phyloP scores from a whole-genome alignment of 2,113 vertebrate genomes.

The Indicator maculatus region DNA sequence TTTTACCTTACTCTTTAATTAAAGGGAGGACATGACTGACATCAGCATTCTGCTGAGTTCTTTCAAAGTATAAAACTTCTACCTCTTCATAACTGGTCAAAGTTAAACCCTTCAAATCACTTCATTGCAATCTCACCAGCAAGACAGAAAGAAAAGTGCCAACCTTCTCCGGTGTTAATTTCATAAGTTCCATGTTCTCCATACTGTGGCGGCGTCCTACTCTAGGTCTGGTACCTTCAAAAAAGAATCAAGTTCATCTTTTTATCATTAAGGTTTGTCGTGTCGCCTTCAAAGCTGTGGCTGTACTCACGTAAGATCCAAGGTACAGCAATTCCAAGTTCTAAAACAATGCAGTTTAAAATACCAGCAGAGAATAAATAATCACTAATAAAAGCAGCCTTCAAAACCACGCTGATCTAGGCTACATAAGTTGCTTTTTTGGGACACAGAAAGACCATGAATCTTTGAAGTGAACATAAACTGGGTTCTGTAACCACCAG shows the following conservation, averaged over 20 bases:
- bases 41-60: not conserved
- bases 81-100: not conserved
- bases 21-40: not conserved
- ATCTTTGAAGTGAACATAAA: not conserved
- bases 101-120: not conserved
- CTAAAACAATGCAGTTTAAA: not conserved
- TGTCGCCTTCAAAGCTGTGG: not conserved
- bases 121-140: not conserved
- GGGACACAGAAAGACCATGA: not conserved
- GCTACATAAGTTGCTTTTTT: not conserved
- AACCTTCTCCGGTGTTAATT: conserved; percentile 94
- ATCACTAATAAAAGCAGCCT: not conserved
- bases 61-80: not conserved
- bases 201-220: conserved; percentile 90
- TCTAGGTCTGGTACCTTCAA: conserved; percentile 84
- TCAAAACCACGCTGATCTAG: not conserved
- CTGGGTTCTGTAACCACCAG: not conserved
- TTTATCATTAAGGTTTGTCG: not conserved
- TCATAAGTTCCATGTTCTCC: conserved; percentile 98
- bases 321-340: not conserved
- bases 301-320: not conserved
- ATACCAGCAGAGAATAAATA: not conserved
- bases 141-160: conserved; percentile 44
- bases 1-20: not conserved
- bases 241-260: not conserved